Base-by-base conservation (phyloP, 2,888 invertebrate genomes). In the Mythimna impura region DNA sequence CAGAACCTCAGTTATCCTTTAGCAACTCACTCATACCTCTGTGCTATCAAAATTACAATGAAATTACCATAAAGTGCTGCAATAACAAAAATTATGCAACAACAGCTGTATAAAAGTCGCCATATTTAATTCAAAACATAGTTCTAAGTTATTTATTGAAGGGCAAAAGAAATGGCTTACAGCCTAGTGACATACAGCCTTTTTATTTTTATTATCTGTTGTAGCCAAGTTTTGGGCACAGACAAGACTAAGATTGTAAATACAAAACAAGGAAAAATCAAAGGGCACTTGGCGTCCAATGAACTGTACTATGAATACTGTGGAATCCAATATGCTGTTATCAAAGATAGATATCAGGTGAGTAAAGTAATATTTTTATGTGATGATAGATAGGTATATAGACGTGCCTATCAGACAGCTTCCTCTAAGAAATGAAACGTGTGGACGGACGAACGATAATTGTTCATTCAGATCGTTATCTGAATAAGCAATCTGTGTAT, bases 301-400 rank as follows among this genome's bases (percentile, higher is more conserved):
- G 94, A 90, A 43, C 65, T 91, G 14, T 95, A 91, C 81, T 95
- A 94, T 78, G 94, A 96, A 76, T 96, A 91, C 83, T 88, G 93
- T 72, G 95, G 94, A 9, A 92, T 96, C 7, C 81, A 92, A 86
- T 96, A 96, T 85, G 96, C 88, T 0, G 87, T 93, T 4, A 87
- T 93, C 3, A 92, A 89, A 34, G 66, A 78, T 1, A 80, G 86
- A 84, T 96, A 94, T 85, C 84, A 88, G 90, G 96, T 95, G 84
- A 94, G 94, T 89, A 6, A 8, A 10, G 25, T 14, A 1, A 14
- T 30, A 0, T 36, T 43, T 47, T 64, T 47, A 5, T 47, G 47
- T 47, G 47, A 47, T 47, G 17, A 1, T 20, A 47, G 47, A 47
- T 47, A 30, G 30, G 30, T 3, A 3, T 30, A 47, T 7, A 34